A percentile compares a stretch with the other conserved stretches of the same genome.
phyloP scores from a whole-genome alignment of 2,797 vertebrate species.

The Falco novaeseelandiae region DNA sequence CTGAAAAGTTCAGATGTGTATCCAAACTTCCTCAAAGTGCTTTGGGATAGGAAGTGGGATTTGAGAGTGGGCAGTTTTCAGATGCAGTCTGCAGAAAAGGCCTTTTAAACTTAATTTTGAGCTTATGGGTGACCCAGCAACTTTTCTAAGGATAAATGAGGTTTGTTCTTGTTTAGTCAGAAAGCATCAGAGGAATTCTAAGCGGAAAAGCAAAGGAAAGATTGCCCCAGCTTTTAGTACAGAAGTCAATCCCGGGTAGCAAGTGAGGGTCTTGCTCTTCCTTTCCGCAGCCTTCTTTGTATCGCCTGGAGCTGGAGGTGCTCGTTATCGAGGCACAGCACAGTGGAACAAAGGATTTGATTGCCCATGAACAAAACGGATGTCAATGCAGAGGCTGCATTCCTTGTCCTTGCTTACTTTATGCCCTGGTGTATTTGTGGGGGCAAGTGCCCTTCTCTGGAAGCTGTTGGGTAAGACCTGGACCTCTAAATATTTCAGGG shows the following conservation, averaged over 20 bases:
- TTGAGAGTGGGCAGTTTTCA: conserved; percentile 30
- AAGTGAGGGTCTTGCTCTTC: background rate
- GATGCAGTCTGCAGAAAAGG: background rate
- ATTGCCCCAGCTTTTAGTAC: background rate
- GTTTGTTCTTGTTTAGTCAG: background rate
- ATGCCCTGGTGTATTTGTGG: background rate
- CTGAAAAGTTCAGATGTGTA: conserved; percentile 56
- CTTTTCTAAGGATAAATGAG: conserved; percentile 11
- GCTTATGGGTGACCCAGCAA: background rate
- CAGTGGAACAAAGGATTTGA: background rate
- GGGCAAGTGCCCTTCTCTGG: background rate
- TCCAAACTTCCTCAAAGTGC: conserved; percentile 56
- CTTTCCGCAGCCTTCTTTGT: background rate
- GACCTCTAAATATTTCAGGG: background rate
- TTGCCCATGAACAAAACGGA: background rate
- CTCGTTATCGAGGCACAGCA: background rate
- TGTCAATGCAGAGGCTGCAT: background rate
- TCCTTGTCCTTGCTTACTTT: background rate
- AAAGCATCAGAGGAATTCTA: background rate
- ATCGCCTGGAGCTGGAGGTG: background rate
- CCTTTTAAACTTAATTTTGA: background rate
- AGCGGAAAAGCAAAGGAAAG: background rate
- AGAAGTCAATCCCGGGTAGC: background rate
- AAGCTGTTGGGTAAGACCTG: background rate
- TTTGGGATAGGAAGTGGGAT: conserved; percentile 41